Evolutionary conservation across 2,888 invertebrate species (phyloP).

Genomic region (Orgyia antiqua): DNA sequence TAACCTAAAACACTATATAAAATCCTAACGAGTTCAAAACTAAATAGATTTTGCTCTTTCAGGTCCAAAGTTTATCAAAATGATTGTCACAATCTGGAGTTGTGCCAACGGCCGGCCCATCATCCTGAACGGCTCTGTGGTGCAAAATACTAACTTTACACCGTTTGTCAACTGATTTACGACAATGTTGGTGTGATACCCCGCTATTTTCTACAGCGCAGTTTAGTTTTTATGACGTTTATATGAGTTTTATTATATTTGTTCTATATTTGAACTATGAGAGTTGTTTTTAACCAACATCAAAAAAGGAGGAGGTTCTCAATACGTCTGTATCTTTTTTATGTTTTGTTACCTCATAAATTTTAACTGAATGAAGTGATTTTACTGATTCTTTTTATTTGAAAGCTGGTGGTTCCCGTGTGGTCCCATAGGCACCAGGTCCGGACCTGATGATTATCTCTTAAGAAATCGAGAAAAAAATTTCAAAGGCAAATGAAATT

Average conservation of each 20-base stretch:
- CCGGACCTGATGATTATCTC: too few species aligned
- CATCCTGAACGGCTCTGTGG: slow-evolving; percentile 39
- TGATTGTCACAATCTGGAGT: slow-evolving; percentile 44
- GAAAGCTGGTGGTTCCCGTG: too few species aligned
- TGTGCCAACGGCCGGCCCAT: slow-evolving; percentile 44
- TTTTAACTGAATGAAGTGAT: too few species aligned
- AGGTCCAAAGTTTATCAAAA: slow-evolving; percentile 31
- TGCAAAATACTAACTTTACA: slow-evolving; percentile 32
- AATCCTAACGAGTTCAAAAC: slow-evolving; percentile 1
- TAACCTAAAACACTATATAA: too few species aligned
- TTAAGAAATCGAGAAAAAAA: too few species aligned
- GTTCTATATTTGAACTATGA: background rate
- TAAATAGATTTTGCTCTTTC: slow-evolving; percentile 29
- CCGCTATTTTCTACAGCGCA: slow-evolving; percentile 15
- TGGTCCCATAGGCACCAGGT: too few species aligned
- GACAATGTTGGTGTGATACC: slow-evolving; percentile 13
- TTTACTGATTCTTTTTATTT: too few species aligned
- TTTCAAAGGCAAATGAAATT: too few species aligned
- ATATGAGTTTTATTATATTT: slow-evolving; percentile 1
- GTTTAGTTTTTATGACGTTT: slow-evolving; percentile 13
- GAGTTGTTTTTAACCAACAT: too few species aligned
- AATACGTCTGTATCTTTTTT: too few species aligned
- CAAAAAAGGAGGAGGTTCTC: too few species aligned
- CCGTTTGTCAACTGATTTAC: slow-evolving; percentile 24
- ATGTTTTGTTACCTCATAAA: too few species aligned